Evolutionary conservation across 1,140 invertebrate genomes (phyloP).

Genomic region (Trachymyrmex septentrionalis): DNA sequence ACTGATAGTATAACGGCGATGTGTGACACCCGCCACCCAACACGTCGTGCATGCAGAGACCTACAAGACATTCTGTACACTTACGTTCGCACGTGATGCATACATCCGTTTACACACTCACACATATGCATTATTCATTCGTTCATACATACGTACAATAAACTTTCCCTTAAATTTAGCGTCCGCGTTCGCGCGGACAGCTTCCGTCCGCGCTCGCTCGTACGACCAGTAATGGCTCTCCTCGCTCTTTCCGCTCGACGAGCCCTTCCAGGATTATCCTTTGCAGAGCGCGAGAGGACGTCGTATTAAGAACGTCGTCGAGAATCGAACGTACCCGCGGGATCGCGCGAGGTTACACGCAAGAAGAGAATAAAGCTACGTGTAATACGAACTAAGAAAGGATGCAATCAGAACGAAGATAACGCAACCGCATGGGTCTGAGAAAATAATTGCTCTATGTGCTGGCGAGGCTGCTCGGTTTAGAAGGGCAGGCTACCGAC

Average conservation of each 20-base stretch:
- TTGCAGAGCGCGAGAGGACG: neutral
- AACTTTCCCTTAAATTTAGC: constrained; percentile 66
- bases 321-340: constrained; percentile 33
- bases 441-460: constrained; percentile 65
- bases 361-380: constrained; percentile 69
- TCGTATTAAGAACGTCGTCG: neutral
- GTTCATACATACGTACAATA: constrained; percentile 46
- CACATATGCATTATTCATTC: constrained; percentile 25
- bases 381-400: constrained; percentile 68
- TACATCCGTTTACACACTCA: neutral
- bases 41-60: constrained; percentile 40
- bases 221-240: constrained; percentile 30
- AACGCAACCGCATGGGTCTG: constrained; percentile 65
- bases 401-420: constrained; percentile 59
- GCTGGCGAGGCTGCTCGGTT: constrained; percentile 51
- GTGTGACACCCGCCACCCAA: constrained; percentile 44
- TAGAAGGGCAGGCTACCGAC: constrained; percentile 95
- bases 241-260: constrained; percentile 26
- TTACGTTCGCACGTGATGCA: constrained; percentile 9
- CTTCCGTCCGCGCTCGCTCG: constrained; percentile 17
- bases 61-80: constrained; percentile 29
- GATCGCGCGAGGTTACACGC: constrained; percentile 65
- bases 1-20: constrained; percentile 60
- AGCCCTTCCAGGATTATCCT: neutral
- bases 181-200: constrained; percentile 7